Base-by-base conservation (phyloP, 1,140 invertebrate genomes). In the Pseudomyrmex cubaensis region DNA sequence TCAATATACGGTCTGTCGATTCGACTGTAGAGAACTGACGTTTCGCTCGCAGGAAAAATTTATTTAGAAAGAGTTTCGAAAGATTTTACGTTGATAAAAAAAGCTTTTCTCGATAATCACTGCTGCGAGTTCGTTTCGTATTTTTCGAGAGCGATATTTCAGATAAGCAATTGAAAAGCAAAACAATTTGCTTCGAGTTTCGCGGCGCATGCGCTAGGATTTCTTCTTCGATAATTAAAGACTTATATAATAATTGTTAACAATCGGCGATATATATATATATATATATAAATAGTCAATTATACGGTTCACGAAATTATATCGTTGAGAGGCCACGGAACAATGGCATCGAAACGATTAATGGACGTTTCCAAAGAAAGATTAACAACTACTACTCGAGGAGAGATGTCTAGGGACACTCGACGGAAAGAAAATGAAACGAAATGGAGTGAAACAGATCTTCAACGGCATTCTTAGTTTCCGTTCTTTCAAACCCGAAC, bases 371-470 rank as follows among this genome's bases (percentile, higher is more conserved):
- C 66, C 76, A 61, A 80, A 80, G 76, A 80, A 70, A 80, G 76
- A 80, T 80, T 80, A 80, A 80, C 76, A 70, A 25, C 66, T 64
- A 12, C 76, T 59, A 66, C 0, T 35, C 35, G 35, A 35, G 35
- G 20, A 80, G 64, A 25, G 59, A 66, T 25, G 25, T 59, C 48
- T 72, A 57, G 54, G 35, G 66, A 46, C 66, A 70, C 76, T 78
- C 76, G 66, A 46, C 64, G 56, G 76, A 70, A 70, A 70, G 76
- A 80, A 80, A 80, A 80, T 80, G 76, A 80, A 80, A 80, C 76
- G 66, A 80, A 80, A 80, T 80, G 76, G 66, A 80, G 66, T 50
- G 76, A 80, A 80, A 80, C 76, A 72, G 76, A 80, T 70, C 76
- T 72, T 57, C 66, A 80, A 61, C 44, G 76, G 76, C 76, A 80